Percentiles rank a stretch among this genome's conserved stretches.
Conservation (phyloP, 2,113 vertebrate genomes). For the Nematolebias whitei region DNA sequence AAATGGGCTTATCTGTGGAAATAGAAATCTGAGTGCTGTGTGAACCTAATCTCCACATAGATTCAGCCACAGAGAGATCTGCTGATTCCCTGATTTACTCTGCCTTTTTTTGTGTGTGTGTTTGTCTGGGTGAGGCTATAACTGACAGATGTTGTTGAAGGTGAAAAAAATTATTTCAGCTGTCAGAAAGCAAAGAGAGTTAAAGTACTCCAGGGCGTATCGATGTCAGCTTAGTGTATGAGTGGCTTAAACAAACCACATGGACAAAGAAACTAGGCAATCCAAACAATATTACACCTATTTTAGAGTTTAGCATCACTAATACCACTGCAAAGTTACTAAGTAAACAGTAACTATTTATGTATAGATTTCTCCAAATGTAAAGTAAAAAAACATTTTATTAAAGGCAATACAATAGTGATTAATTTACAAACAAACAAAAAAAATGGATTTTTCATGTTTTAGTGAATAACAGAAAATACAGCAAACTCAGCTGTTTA, state of each 20-base stretch:
- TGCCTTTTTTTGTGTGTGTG: conserved; percentile 35
- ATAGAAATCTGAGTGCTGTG: conserved; percentile 72
- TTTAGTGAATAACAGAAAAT: too few relatives aligned
- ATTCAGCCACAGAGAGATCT: conserved; percentile 63
- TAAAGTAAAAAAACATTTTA: neutral
- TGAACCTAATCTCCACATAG: conserved; percentile 70
- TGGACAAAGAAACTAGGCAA: neutral
- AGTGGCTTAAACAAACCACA: conserved; percentile 28
- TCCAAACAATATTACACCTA: neutral
- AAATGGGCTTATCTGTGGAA: conserved; percentile 69
- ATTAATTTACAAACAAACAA: neutral
- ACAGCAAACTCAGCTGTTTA: neutral
- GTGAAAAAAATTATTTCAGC: conserved; percentile 60
- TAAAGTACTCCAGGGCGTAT: conserved; percentile 62
- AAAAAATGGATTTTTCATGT: neutral
- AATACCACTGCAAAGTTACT: neutral
- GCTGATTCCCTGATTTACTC: conserved; percentile 62
- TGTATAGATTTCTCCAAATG: neutral
- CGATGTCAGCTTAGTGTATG: conserved; percentile 58
- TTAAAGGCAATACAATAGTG: neutral
- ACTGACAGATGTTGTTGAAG: conserved; percentile 64
- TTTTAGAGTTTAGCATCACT: neutral
- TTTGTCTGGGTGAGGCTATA: conserved; percentile 22
- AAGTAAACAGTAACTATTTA: neutral
- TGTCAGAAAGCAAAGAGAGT: conserved; percentile 52